phyloP scores from a whole-genome alignment of 37 sponge, comb jelly and placozoan species.

The Chondrosia reniformis region DNA sequence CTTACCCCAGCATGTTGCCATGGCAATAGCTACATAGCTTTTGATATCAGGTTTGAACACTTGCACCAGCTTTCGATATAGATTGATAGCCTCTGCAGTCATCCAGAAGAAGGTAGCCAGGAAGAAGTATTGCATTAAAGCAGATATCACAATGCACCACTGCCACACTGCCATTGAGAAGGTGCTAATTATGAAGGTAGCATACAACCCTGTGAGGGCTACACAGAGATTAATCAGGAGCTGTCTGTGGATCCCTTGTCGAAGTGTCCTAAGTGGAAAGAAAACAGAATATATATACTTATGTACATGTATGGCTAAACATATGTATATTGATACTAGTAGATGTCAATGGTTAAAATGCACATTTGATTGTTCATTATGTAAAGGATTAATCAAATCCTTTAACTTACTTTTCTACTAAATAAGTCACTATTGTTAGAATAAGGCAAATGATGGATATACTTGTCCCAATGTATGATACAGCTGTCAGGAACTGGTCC shows the following conservation, averaged over 20 bases:
- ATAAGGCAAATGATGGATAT: not conserved
- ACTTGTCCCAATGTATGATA: not conserved
- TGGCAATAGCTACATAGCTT: conserved; percentile 6
- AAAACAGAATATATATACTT: not conserved
- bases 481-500: not conserved
- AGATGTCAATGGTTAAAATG: not conserved
- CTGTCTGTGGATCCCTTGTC: conserved; percentile 19
- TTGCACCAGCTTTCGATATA: not conserved
- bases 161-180: not conserved
- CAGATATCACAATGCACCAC: not conserved
- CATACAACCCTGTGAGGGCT: conserved; percentile 50
- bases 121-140: conserved; percentile 16
- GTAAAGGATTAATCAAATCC: no score
- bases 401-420: not conserved
- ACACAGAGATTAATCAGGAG: conserved; percentile 54
- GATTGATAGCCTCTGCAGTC: conserved; percentile 1
- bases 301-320: conserved; percentile 17
- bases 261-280: conserved; percentile 38
- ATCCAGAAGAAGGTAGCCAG: not conserved
- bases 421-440: not conserved
- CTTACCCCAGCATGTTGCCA: not conserved
- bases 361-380: no score
- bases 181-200: conserved; percentile 24
- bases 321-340: not conserved
- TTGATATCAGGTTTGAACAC: conserved; percentile 7